phyloP scores from a whole-genome alignment of 2,888 invertebrate species.

The Epiblema foenella region DNA sequence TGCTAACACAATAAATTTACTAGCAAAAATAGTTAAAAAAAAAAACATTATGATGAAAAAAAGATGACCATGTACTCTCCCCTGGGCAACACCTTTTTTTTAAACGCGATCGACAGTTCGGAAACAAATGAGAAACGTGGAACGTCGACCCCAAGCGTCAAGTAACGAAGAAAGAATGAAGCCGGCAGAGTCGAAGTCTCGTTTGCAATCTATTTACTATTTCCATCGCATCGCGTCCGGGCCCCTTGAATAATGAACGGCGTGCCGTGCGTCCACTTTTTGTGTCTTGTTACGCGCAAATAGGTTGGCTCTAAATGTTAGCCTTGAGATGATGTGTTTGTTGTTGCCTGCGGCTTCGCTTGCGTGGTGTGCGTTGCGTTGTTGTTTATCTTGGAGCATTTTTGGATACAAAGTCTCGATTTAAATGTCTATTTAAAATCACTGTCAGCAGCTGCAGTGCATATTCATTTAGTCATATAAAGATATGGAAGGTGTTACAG shows the following conservation, averaged over 20 bases:
- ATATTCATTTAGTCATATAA: not conserved
- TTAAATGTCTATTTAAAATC: not conserved
- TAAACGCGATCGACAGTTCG: slow-evolving; percentile 11
- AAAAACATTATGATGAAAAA: not conserved
- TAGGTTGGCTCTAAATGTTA: slow-evolving; percentile 29
- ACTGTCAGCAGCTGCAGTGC: not conserved
- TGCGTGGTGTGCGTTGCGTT: not conserved
- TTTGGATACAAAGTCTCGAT: not conserved
- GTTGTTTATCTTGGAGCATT: not conserved
- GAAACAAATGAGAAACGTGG: slow-evolving; percentile 33
- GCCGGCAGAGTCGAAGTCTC: slow-evolving; percentile 39
- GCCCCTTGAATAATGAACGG: slow-evolving; percentile 56
- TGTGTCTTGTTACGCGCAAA: slow-evolving; percentile 43
- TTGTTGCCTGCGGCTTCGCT: not conserved
- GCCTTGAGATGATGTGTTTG: slow-evolving; percentile 26
- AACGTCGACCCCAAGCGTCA: slow-evolving; percentile 24
- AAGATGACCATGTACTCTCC: not conserved
- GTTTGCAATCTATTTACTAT: slow-evolving; percentile 55
- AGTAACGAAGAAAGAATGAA: slow-evolving; percentile 5
- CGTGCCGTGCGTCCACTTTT: slow-evolving; percentile 48
- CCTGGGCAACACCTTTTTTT: not conserved
- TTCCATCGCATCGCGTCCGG: slow-evolving; percentile 57
- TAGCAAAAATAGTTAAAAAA: too few species aligned
- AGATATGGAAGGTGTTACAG: not conserved
- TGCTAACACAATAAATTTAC: too few species aligned